These are phyloP conservation scores for Empis stercorea DNA, from an alignment of 2,888 invertebrate genomes.

Conservation along the genomic window DNA sequence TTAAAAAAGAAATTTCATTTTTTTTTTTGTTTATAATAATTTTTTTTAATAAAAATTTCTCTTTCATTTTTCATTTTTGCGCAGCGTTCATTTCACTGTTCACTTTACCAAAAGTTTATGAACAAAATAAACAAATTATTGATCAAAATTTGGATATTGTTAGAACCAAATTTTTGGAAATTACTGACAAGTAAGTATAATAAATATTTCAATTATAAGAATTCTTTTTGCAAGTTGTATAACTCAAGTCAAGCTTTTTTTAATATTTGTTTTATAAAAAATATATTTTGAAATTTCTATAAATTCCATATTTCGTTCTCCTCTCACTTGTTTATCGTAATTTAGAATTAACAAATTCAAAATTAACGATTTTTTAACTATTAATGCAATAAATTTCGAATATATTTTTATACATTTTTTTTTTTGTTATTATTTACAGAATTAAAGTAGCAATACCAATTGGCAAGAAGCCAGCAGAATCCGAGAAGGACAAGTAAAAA, in stretches of 20 bases:
- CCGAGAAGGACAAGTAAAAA: constrained; percentile 70
- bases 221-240: too few species aligned
- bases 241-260: too few species aligned
- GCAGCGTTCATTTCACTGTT: constrained; percentile 89
- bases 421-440: constrained; percentile 40
- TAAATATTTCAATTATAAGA: too few species aligned
- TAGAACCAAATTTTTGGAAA: constrained; percentile 75
- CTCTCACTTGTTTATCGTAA: neutral
- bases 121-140: constrained; percentile 86
- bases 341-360: neutral
- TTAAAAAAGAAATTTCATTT: neutral
- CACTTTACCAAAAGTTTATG: constrained; percentile 91
- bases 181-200: constrained; percentile 68
- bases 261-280: too few species aligned
- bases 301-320: too few species aligned
- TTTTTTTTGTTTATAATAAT: too few species aligned
- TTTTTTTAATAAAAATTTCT: too few species aligned
- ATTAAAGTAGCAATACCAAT: constrained; percentile 80
- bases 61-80: constrained; percentile 34
- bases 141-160: constrained; percentile 83
- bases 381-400: too few species aligned
- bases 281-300: too few species aligned
- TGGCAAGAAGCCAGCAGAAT: constrained; percentile 67
- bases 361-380: too few species aligned
- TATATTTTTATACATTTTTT: neutral